These are phyloP conservation scores for Lamprologus sp. DNA, from an alignment of 2,113 vertebrate species.

Conservation along the genomic window DNA sequence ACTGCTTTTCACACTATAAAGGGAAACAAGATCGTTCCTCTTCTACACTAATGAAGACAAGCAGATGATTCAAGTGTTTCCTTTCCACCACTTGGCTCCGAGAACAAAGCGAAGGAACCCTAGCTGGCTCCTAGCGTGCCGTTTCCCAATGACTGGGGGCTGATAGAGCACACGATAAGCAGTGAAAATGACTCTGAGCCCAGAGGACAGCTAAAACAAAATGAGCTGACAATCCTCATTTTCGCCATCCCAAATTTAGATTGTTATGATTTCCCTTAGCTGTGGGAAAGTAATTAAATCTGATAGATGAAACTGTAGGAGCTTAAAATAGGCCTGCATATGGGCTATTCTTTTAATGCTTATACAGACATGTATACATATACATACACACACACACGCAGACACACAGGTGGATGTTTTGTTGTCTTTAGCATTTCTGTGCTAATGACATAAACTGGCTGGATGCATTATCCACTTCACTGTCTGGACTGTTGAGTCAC, in stretches of 20 bases:
- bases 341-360: neutral
- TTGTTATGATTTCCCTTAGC: conserved; percentile 43
- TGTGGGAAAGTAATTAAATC: conserved; percentile 41
- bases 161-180: conserved; percentile 42
- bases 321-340: neutral
- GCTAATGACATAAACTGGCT: conserved; percentile 25
- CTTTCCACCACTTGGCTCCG: conserved; percentile 30
- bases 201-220: conserved; percentile 45
- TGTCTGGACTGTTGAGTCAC: neutral
- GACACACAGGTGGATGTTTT: neutral
- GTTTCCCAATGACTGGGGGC: conserved; percentile 7
- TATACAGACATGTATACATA: neutral
- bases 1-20: neutral
- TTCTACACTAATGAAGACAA: conserved; percentile 29
- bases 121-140: conserved; percentile 6
- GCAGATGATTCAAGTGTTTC: conserved; percentile 24
- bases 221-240: conserved; percentile 51
- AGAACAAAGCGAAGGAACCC: conserved; percentile 58
- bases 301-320: conserved; percentile 7
- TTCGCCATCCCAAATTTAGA: conserved; percentile 33
- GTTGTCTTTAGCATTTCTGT: neutral
- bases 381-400: neutral
- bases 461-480: neutral
- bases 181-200: conserved; percentile 25
- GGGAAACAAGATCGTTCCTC: neutral